Conservation (phyloP, 2,797 vertebrate species). For the Chromis chromis region DNA sequence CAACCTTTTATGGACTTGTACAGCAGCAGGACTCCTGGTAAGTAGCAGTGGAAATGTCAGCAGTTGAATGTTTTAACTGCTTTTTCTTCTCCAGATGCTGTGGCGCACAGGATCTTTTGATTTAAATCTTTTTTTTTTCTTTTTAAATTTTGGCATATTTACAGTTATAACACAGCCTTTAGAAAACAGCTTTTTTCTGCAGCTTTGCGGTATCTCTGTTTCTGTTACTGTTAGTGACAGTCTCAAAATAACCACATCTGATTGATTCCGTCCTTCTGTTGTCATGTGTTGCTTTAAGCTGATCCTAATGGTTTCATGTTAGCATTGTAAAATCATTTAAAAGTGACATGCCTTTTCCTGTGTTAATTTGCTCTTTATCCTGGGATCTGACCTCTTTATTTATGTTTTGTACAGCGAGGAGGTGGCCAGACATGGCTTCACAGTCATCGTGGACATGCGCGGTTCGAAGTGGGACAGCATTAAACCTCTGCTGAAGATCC, state of each 20-base stretch:
- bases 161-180: conserved; percentile 23
- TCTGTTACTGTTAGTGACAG: conserved; percentile 4
- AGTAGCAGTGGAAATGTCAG: conserved; percentile 74
- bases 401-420: conserved; percentile 87
- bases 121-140: conserved; percentile 24
- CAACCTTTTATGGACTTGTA: conserved; percentile 82
- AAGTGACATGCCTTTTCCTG: not conserved
- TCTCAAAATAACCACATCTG: conserved; percentile 13
- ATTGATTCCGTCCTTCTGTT: conserved; percentile 9
- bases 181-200: conserved; percentile 2
- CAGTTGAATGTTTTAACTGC: conserved; percentile 61
- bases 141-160: conserved; percentile 28
- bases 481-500: conserved; percentile 97
- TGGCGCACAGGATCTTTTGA: conserved; percentile 54
- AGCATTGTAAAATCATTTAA: not conserved
- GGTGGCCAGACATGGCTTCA: conserved; percentile 96
- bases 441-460: conserved; percentile 99
- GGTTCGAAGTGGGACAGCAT: conserved; percentile 99
- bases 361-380: not conserved
- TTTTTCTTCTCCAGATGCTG: conserved; percentile 44
- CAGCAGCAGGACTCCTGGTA: conserved; percentile 72
- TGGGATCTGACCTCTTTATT: conserved; percentile 36
- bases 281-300: not conserved
- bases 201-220: conserved; percentile 17
- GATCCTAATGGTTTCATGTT: conserved; percentile 6